Base-by-base conservation (phyloP, 2,888 invertebrate species). In the Chymomyza fuscimana region DNA sequence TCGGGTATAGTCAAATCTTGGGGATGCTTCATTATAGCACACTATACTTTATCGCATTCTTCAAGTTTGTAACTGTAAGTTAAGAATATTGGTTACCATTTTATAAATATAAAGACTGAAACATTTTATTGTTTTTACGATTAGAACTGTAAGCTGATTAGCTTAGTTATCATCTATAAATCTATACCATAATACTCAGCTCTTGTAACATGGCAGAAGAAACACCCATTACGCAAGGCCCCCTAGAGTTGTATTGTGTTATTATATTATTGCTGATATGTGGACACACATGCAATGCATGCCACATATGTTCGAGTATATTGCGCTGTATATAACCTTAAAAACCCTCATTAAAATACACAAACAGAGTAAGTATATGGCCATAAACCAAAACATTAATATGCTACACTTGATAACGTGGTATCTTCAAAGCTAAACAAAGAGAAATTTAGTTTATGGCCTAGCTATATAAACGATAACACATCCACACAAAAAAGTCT, bases 21-120 rank as follows among this genome's bases (percentile, higher is more conserved):
- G 60, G 90, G 82, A 73, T 86, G 87, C 83, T 90, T 90, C 90
- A 91, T 90, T 69, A 52, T 81, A 73, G 36, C 74, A 74, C 71
- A 68, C 54, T 56, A 62, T 50, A 9, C 22, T 60, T 76, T 72
- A 66, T 76, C 69, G 65, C 64, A 70, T 68, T 46, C 40, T 67
- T 73, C 74, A 78, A 70, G 67, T 63, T 70, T 68, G 65, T 56
- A 76, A 73, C 81, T 84, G 86, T 69, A 81, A 86, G 62, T 56
- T 51, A 70, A 76, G 59, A 65, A 76, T 72, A 74, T 70, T 25
- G 36, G 59, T 15, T 29, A 63, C 16, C 56, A 54, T n/a, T 64
- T 36, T 54, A 5, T 29, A 63, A 29, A 9, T 22, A 15, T 10
- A 54, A 10, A 54, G 16, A 54, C 15, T 16, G n/a, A 4, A 22